phyloP scores from a whole-genome alignment of 1,140 invertebrate genomes.

The Subanguina moxae region DNA sequence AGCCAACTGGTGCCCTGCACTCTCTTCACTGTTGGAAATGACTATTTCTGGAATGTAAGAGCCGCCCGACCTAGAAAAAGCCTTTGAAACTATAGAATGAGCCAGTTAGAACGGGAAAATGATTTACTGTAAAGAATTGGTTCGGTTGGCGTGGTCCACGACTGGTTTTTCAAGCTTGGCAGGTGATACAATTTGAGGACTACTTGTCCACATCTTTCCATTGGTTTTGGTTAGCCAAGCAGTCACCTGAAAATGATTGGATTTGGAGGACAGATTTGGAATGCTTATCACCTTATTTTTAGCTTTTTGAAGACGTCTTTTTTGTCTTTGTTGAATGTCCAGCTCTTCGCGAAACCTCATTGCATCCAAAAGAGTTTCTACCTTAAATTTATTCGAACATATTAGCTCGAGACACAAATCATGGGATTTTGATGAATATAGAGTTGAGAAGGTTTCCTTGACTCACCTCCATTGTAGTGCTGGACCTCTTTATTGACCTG shows the following conservation, averaged over 20 bases:
- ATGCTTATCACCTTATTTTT: constrained; percentile 31
- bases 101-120: neutral
- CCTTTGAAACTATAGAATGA: neutral
- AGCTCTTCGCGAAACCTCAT: constrained; percentile 45
- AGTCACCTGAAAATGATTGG: constrained; percentile 20
- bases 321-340: constrained; percentile 37
- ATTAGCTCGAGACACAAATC: neutral
- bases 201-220: constrained; percentile 27
- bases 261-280: neutral
- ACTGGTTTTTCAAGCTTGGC: constrained; percentile 3
- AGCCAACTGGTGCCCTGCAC: neutral
- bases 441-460: neutral
- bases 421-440: too few relatives aligned
- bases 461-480: constrained; percentile 23
- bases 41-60: constrained; percentile 17
- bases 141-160: constrained; percentile 7
- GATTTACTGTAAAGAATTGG: constrained; percentile 31
- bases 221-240: constrained; percentile 32
- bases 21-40: constrained; percentile 17
- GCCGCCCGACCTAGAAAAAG: constrained; percentile 15
- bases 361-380: constrained; percentile 38
- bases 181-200: constrained; percentile 27
- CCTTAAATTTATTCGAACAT: constrained; percentile 18
- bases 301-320: constrained; percentile 40
- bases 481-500: constrained; percentile 37